Evolutionary conservation across 2,888 invertebrate species (phyloP), one percentile per base, ranked within the genome.

Genomic region (Pseudanteris insignis): DNA sequence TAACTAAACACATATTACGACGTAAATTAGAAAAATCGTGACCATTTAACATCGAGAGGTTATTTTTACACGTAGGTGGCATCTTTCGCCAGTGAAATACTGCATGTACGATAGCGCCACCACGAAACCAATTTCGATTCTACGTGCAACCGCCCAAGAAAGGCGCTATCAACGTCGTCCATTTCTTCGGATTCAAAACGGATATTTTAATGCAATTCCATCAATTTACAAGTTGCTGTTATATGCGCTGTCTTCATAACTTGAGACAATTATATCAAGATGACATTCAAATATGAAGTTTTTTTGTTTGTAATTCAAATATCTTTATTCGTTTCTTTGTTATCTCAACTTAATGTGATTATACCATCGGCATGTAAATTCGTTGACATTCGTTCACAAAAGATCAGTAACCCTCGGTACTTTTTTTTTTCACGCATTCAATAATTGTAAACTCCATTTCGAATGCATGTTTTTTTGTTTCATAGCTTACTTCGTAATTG

Each of bases 291-390:
- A 2, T n/a, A 10, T 24, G n/a, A 25, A 2, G 24, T 5, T 9
- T 9, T 13, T 13, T 30, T 2, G 14, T 24, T 13, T n/a, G 6
- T 43, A 34, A 14, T 10, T 48, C 11, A 43, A 41, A 29, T 26
- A 10, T 48, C 51, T 51, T 29, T 43, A 47, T 58, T 37, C 34
- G 43, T 41, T 53, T 32, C 12, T 24, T 46, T 28, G 44, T 50
- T 26, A 25, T 46, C 25, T 33, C 40, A 4, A 12, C 47, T 65
- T 54, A 59, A 64, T 63, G 66, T 53, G 67, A 63, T 53, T 61
- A 54, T 63, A 37, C 66, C 61, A 63, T 70, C 67, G 53, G 58
- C 64, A 66, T 69, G 66, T 55, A 48, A 58, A 59, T 63, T 63
- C 63, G 63, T 63, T 63, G 63, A 59, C 47, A 63, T 63, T 63